Evolutionary conservation across 1,140 invertebrate species (phyloP).

Genomic region (Thaumatotibia leucotreta): DNA sequence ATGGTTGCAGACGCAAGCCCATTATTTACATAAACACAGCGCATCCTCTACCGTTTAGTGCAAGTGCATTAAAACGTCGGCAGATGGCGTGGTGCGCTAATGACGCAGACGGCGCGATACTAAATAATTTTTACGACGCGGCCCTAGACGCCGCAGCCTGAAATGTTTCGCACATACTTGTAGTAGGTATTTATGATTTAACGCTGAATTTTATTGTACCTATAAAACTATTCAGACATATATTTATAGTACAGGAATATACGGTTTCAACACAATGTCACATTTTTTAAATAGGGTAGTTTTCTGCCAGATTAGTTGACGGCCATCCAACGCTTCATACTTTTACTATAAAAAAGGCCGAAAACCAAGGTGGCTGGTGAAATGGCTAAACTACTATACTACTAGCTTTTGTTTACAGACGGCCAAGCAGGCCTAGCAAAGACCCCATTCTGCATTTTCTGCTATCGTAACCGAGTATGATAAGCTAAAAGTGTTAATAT

Average conservation of each 20-base stretch:
- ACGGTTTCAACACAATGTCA: background rate
- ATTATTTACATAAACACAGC: background rate
- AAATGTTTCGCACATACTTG: slow-evolving; percentile 11
- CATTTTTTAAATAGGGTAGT: too few relatives aligned
- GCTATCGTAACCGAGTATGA: too few relatives aligned
- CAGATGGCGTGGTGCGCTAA: slow-evolving; percentile 60
- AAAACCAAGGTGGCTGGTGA: too few relatives aligned
- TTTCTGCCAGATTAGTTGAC: too few relatives aligned
- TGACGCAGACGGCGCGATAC: slow-evolving; percentile 47
- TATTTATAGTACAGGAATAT: background rate
- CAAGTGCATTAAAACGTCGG: slow-evolving; percentile 26
- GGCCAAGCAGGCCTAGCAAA: too few relatives aligned
- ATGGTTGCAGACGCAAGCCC: background rate
- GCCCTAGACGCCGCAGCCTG: slow-evolving; percentile 17
- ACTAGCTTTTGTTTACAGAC: too few relatives aligned
- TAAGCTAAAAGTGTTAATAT: too few relatives aligned
- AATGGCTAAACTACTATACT: too few relatives aligned
- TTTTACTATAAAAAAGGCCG: too few relatives aligned
- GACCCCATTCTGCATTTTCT: too few relatives aligned
- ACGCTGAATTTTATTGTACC: background rate
- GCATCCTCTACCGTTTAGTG: slow-evolving; percentile 4
- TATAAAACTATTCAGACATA: background rate
- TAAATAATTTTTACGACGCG: slow-evolving; percentile 70
- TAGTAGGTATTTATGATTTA: background rate
- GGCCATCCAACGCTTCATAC: too few relatives aligned